Base-by-base conservation (phyloP, 2,797 vertebrate genomes). In the Anomalospiza imberbis region DNA sequence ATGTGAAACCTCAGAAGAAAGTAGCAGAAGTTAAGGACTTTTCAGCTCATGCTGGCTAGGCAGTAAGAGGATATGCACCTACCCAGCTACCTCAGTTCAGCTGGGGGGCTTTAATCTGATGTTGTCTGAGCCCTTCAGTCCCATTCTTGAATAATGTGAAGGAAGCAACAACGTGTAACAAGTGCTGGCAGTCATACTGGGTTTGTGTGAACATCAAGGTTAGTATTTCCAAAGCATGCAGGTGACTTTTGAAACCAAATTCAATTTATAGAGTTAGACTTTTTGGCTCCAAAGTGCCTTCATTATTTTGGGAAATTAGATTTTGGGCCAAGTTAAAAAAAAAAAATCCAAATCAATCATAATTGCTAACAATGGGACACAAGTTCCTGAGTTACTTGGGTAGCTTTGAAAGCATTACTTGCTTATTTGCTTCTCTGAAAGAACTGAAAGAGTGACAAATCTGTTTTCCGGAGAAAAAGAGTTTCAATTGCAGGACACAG, bases 301-400 rank as follows among this genome's bases (percentile, higher is more conserved):
- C 84, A 83, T 89, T 87, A 88, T 83, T 89, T 88, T 48, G 5
- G 54, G 62, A 90, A 95, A 89, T 84, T 7, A 85, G 65, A 80
- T 40, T 80, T 85, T 77, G 34, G 36, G 68, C 57, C 72, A 89
- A 83, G 44, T 62, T 67, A 6, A 3, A 28, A 74, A 73, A 63
- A 83, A 73, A 77, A 36, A 45, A 31, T 40, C 6, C 6, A 18
- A 40, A 65, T 31, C 7, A 67, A 42, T 57, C 31, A 53, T 60
- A 73, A 66, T 78, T 77, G 60, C 36, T 71, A 83, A 80, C 72
- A 93, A 72, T 76, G 72, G 47, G 7, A 42, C 76, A 60, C 10
- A 75, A 77, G 26, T 40, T 68, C 26, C 79, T 24, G 47, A 88
- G 62, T 61, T 80, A 72, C 54, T 62, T 42, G 36, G 19, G 85